Base-by-base conservation (phyloP, 2,113 vertebrate species). In the Potamarius usumacintae region DNA sequence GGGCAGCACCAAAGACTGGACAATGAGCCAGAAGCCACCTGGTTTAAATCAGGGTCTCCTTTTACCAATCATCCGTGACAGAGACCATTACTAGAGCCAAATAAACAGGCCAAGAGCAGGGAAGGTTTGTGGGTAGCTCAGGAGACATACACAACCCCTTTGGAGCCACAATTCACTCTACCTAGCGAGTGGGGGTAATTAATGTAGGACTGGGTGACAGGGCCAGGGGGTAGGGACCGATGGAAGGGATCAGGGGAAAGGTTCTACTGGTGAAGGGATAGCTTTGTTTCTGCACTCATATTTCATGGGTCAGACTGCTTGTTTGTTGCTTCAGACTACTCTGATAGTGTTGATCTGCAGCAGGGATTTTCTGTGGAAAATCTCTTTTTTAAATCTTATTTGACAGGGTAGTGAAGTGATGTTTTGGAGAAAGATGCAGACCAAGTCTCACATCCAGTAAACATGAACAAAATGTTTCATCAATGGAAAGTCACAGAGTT, bases 1-100 rank as follows among this genome's bases (percentile, higher is more conserved):
- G 93, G 91, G 91, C 90, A 93, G 91, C 89, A 92, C 89, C 90
- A 93, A 90, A 78, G 92, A 90, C 89, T 85, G 94, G 95, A 95
- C 95, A 95, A 94, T 94, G 92, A 92, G 92, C 89, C 89, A 93
- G 92, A 91, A 91, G 89, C 89, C 94, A 95, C 94, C 94, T 95
- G 94, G 94, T 94, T 90, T 94, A 93, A 94, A 96, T 95, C 94
- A 95, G 92, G 15, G 74, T 88, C 83, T 69, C 58, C 85, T 91
- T 91, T 88, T 53, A 87, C 88, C 92, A 87, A 92, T 95, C 91
- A 90, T 83, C 92, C 86, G 48, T 94, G 94, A 95, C 94, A 94
- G 92, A 91, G 91, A 86, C 90, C 93, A 92, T 94, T 94, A 92
- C 89, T 0, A 71, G 90, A 88, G 92, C 92, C 91, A 94, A 92